phyloP scores from a whole-genome alignment of 2,888 invertebrate species.

The Xanthia togata region DNA sequence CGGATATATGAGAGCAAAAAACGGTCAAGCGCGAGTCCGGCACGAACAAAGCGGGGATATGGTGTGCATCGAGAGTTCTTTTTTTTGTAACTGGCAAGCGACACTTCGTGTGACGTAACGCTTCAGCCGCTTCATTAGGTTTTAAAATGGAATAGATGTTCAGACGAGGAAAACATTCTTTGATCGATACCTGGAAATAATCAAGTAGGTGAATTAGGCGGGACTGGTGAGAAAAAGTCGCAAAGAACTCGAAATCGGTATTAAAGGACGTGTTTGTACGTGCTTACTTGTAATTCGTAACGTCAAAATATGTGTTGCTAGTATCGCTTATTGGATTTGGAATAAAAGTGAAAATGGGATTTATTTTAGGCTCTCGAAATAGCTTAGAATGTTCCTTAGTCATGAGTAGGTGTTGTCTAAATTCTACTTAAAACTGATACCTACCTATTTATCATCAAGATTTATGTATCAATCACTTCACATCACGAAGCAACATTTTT shows the following conservation, averaged over 20 bases:
- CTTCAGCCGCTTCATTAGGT: constrained; percentile 39
- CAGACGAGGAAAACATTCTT: constrained; percentile 36
- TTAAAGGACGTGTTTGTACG: neutral
- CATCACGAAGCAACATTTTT: no score
- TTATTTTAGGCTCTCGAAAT: neutral
- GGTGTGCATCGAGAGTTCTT: constrained; percentile 44
- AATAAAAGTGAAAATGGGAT: neutral
- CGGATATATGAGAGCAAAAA: constrained; percentile 65
- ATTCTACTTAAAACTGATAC: no score
- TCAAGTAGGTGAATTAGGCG: neutral
- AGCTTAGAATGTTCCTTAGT: neutral
- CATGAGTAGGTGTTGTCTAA: neutral
- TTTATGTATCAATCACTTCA: no score
- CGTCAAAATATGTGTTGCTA: neutral
- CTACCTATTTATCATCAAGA: neutral
- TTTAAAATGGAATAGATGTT: constrained; percentile 28
- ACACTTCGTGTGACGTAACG: constrained; percentile 29
- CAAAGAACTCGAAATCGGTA: neutral
- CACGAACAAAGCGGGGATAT: constrained; percentile 34
- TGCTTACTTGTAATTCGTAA: neutral
- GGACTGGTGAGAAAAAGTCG: neutral
- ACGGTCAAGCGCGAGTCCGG: constrained; percentile 56
- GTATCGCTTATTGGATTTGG: neutral
- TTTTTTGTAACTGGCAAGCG: constrained; percentile 42
- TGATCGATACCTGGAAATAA: constrained; percentile 40